Percentiles rank a stretch among this genome's conserved stretches.
These are phyloP conservation scores for Salminus brasiliensis DNA, from an alignment of 2,113 vertebrate species.

Conservation along the genomic window DNA sequence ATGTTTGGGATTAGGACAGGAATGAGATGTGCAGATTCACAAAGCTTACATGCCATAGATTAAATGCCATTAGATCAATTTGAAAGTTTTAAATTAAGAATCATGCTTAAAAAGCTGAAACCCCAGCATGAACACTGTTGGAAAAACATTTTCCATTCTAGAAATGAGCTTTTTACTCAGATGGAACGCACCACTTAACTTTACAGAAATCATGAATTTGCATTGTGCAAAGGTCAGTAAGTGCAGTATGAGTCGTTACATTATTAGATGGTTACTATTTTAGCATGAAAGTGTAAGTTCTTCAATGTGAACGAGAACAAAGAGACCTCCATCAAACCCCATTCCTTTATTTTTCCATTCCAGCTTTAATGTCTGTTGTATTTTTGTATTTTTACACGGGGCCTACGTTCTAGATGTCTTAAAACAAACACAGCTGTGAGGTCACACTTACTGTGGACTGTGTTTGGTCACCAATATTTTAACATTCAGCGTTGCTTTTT, in stretches of 20 bases:
- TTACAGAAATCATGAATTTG: background rate
- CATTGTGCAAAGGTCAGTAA: conserved; percentile 17
- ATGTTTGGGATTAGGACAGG: background rate
- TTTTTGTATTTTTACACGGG: conserved; percentile 37
- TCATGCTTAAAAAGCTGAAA: background rate
- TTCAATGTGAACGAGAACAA: conserved; percentile 36
- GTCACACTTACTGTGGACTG: background rate
- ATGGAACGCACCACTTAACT: background rate
- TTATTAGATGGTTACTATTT: conserved; percentile 24
- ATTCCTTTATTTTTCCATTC: conserved; percentile 14
- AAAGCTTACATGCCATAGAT: background rate
- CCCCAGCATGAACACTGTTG: conserved; percentile 12
- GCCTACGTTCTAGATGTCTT: conserved; percentile 29
- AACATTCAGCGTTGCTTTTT: conserved; percentile 65
- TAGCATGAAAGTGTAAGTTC: conserved; percentile 21
- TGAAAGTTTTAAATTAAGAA: background rate
- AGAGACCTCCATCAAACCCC: conserved; percentile 17
- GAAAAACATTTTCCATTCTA: background rate
- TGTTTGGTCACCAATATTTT: conserved; percentile 53
- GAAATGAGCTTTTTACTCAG: background rate
- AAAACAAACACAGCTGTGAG: conserved; percentile 17
- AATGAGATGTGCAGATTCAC: background rate
- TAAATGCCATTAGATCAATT: background rate
- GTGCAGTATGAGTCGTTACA: conserved; percentile 16
- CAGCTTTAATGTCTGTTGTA: conserved; percentile 29